phyloP scores from a whole-genome alignment of 2,113 vertebrate genomes.

The Zosterops pallidus region DNA sequence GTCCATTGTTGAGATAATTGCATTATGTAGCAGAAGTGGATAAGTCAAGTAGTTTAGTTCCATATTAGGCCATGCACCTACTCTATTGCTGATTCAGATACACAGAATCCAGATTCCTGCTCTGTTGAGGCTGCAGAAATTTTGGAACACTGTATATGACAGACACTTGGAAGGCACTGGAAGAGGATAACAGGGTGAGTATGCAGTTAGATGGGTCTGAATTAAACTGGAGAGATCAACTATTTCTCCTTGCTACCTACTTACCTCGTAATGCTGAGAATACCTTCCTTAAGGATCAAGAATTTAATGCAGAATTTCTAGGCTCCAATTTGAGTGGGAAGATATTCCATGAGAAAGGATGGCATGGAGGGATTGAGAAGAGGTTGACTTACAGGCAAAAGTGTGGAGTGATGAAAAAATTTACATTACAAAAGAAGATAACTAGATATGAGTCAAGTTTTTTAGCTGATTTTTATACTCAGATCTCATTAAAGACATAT shows the following conservation, averaged over 20 bases:
- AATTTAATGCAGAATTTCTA: neutral
- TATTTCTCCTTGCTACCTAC: neutral
- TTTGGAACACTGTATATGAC: neutral
- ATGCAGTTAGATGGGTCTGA: neutral
- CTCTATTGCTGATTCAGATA: neutral
- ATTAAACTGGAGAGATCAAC: neutral
- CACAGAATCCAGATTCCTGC: neutral
- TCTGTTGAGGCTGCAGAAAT: neutral
- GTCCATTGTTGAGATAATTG: neutral
- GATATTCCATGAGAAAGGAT: neutral
- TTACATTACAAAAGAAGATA: neutral
- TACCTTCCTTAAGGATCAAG: neutral
- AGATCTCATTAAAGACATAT: neutral
- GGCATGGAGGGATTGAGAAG: neutral
- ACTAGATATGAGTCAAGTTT: neutral
- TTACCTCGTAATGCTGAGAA: neutral
- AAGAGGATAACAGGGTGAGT: neutral
- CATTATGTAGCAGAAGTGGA: neutral
- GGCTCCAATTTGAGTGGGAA: neutral
- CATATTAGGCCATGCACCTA: neutral
- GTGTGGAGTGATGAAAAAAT: neutral
- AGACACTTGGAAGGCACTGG: neutral
- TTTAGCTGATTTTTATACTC: neutral
- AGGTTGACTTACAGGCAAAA: neutral
- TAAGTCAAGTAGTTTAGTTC: neutral